These are phyloP conservation scores for Harpagifer antarcticus DNA, from an alignment of 2,797 vertebrate species.

Conservation along the genomic window DNA sequence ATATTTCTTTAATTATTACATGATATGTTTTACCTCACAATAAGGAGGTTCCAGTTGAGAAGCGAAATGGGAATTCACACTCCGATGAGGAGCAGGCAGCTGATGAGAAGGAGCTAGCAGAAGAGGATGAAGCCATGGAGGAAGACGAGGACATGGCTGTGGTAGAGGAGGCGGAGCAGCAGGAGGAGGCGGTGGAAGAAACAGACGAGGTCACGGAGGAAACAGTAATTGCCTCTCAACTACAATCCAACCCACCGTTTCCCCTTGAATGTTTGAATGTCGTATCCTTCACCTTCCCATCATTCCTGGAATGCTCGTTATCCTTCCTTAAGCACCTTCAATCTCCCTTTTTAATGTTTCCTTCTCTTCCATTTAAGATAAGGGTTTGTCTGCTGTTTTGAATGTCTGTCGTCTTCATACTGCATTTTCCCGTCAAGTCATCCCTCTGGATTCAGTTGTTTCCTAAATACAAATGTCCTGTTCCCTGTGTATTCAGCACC, in stretches of 20 bases:
- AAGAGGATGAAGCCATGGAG: conserved; percentile 46
- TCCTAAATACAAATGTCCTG: conserved; percentile 40
- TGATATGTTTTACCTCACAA: conserved; percentile 52
- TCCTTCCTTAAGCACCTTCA: conserved; percentile 17
- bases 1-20: conserved; percentile 2
- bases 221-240: conserved; percentile 73
- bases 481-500: conserved; percentile 25
- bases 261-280: conserved; percentile 44
- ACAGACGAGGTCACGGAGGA: conserved; percentile 73
- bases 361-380: conserved; percentile 46
- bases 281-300: conserved; percentile 26
- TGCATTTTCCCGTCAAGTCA: conserved; percentile 42
- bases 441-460: conserved; percentile 33
- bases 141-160: conserved; percentile 48
- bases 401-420: conserved; percentile 21
- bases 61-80: conserved; percentile 74
- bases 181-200: conserved; percentile 50
- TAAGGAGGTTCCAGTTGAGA: conserved; percentile 74
- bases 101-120: conserved; percentile 33
- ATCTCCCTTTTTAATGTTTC: conserved; percentile 28
- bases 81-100: conserved; percentile 58
- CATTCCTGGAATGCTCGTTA: conserved; percentile 61
- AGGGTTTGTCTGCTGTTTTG: conserved; percentile 49
- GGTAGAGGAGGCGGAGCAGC: conserved; percentile 34
- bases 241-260: conserved; percentile 41